These are phyloP conservation scores for Conistra vaccinii DNA, from an alignment of 2,888 invertebrate species.

Conservation along the genomic window DNA sequence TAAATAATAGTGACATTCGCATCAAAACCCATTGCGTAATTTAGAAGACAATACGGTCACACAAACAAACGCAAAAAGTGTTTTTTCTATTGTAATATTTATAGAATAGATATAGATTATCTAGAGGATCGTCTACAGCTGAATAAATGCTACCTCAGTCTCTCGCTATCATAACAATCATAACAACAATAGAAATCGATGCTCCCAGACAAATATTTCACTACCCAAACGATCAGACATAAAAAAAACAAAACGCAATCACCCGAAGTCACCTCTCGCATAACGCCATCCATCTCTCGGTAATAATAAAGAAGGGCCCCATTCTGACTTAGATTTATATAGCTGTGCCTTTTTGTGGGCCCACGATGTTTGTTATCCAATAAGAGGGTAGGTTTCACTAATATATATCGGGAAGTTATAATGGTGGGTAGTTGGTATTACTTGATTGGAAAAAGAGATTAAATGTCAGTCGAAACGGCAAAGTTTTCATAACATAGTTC, in stretches of 20 bases:
- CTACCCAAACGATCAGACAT: neutral
- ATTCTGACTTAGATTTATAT: slow-evolving; percentile 50
- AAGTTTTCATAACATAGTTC: neutral
- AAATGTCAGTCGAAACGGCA: neutral
- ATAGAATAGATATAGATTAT: no score
- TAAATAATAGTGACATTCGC: no score
- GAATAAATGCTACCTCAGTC: no score
- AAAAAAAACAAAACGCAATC: slow-evolving; percentile 28
- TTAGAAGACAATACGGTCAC: no score
- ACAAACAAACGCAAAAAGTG: no score
- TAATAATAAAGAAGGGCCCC: slow-evolving; percentile 51
- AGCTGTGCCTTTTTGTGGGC: slow-evolving; percentile 39
- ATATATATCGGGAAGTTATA: slow-evolving; percentile 22
- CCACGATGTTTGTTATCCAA: slow-evolving; percentile 52
- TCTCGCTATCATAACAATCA: neutral
- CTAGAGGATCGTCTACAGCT: no score
- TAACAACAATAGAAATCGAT: neutral
- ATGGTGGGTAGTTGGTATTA: neutral
- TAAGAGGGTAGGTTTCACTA: slow-evolving; percentile 42
- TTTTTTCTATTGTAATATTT: no score
- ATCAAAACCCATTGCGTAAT: no score
- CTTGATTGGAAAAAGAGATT: neutral
- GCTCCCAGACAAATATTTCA: neutral
- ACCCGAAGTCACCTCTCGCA: slow-evolving; percentile 3
- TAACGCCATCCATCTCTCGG: slow-evolving; percentile 35